These are phyloP conservation scores for Polydesmus complanatus DNA, from an alignment of 2,888 invertebrate genomes.

Conservation along the genomic window DNA sequence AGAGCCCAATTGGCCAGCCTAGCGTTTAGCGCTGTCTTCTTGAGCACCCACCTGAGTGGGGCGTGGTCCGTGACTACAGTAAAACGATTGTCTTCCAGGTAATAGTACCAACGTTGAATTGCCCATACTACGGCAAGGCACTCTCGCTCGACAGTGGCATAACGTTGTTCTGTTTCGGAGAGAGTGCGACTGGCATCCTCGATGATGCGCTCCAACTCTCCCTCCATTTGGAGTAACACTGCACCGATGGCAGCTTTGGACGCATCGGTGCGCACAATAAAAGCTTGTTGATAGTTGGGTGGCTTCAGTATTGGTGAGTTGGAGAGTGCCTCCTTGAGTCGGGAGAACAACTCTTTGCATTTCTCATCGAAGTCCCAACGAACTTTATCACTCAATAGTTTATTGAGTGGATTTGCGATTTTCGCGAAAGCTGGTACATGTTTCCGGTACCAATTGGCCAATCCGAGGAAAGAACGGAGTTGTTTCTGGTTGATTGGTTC, in stretches of 20 bases:
- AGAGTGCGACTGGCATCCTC: conserved; percentile 19
- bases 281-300: background rate
- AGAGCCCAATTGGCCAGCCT: conserved; percentile 23
- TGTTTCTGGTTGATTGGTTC: background rate
- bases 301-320: background rate
- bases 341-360: background rate
- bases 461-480: background rate
- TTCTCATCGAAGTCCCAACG: background rate
- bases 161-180: conserved; percentile 20
- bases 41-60: conserved; percentile 20
- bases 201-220: conserved; percentile 7
- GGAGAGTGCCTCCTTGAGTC: background rate
- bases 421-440: background rate
- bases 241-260: background rate
- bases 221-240: background rate
- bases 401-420: background rate
- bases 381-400: background rate
- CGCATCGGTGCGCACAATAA: background rate
- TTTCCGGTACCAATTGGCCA: background rate
- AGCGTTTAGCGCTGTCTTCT: conserved; percentile 13
- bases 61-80: conserved; percentile 24
- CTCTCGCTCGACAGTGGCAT: conserved; percentile 24
- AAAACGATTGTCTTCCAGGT: conserved; percentile 22
- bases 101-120: conserved; percentile 22
- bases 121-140: conserved; percentile 22